Percentiles rank a stretch among this genome's conserved stretches.
These are phyloP conservation scores for Dendrolimus kikuchii DNA, from an alignment of 1,140 invertebrate species.

Conservation along the genomic window DNA sequence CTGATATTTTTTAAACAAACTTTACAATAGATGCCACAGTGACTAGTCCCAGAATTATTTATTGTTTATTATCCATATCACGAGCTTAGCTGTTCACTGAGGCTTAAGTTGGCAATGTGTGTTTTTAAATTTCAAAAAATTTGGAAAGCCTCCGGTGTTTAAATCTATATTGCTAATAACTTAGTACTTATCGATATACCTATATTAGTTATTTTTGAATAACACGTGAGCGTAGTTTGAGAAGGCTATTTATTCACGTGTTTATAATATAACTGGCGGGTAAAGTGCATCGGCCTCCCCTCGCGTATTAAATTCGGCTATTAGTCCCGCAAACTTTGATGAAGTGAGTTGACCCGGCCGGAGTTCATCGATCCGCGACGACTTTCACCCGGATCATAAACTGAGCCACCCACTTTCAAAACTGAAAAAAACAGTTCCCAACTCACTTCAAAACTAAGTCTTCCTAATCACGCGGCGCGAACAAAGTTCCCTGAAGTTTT, in stretches of 20 bases:
- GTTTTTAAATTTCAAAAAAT: too few relatives aligned
- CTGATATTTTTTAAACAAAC: too few relatives aligned
- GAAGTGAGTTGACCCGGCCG: slow-evolving; percentile 51
- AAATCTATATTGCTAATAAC: background rate
- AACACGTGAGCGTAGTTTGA: too few relatives aligned
- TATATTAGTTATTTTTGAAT: too few relatives aligned
- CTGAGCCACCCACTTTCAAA: slow-evolving; percentile 70
- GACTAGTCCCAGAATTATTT: too few relatives aligned
- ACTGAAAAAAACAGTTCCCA: slow-evolving; percentile 64
- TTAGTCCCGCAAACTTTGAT: slow-evolving; percentile 66
- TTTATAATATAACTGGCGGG: slow-evolving; percentile 23
- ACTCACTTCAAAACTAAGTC: slow-evolving; percentile 70
- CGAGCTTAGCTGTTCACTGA: too few relatives aligned
- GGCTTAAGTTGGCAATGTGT: too few relatives aligned
- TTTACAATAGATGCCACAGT: too few relatives aligned
- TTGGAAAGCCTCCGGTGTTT: too few relatives aligned
- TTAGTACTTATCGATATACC: too few relatives aligned
- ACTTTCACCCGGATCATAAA: slow-evolving; percentile 71
- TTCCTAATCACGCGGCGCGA: slow-evolving; percentile 69
- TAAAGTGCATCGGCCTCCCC: slow-evolving; percentile 43
- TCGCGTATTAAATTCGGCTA: slow-evolving; percentile 66
- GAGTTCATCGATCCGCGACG: slow-evolving; percentile 65
- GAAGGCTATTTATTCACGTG: slow-evolving; percentile 2
- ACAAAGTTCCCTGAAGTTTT: slow-evolving; percentile 62
- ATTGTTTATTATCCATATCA: too few relatives aligned